Percentiles rank a stretch among this genome's conserved stretches.
Evolutionary conservation across 2,888 invertebrate species (phyloP).

Genomic region (Philereme vetulata): DNA sequence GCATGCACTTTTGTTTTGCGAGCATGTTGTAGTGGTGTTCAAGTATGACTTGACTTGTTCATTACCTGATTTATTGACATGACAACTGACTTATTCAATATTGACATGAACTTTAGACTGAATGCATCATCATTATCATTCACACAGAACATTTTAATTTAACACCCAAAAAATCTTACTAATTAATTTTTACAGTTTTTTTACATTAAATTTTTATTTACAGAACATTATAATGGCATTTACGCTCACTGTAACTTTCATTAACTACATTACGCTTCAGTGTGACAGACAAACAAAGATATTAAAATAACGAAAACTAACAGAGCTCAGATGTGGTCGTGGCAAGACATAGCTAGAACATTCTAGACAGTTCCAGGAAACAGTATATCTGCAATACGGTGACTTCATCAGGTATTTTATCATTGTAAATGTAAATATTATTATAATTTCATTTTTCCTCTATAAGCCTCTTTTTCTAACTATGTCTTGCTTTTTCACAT

Average conservation of each 20-base stretch:
- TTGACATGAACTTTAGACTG: too few relatives aligned
- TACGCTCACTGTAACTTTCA: slow-evolving; percentile 9
- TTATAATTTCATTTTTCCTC: slow-evolving; percentile 44
- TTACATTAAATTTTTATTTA: slow-evolving; percentile 8
- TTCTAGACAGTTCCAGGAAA: slow-evolving; percentile 45
- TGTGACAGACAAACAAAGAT: slow-evolving; percentile 48
- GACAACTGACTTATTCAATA: not conserved
- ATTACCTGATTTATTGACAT: not conserved
- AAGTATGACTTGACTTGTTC: not conserved
- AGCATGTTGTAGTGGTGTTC: slow-evolving; percentile 18
- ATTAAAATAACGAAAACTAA: slow-evolving; percentile 58
- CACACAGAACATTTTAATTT: not conserved
- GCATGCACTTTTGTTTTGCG: slow-evolving; percentile 15
- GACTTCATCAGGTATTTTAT: slow-evolving; percentile 63
- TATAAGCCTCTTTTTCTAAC: slow-evolving; percentile 70
- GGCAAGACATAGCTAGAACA: slow-evolving; percentile 79
- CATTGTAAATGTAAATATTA: slow-evolving; percentile 46
- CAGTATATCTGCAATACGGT: slow-evolving; percentile 46
- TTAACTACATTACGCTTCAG: slow-evolving; percentile 53
- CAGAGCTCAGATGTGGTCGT: slow-evolving; percentile 80
- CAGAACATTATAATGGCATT: slow-evolving; percentile 1
- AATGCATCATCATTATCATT: not conserved
- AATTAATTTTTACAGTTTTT: not conserved
- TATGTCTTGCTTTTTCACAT: slow-evolving; percentile 83
- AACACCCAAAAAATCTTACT: not conserved